phyloP scores from a whole-genome alignment of 1,140 invertebrate genomes.

The Drosophila setifemur region DNA sequence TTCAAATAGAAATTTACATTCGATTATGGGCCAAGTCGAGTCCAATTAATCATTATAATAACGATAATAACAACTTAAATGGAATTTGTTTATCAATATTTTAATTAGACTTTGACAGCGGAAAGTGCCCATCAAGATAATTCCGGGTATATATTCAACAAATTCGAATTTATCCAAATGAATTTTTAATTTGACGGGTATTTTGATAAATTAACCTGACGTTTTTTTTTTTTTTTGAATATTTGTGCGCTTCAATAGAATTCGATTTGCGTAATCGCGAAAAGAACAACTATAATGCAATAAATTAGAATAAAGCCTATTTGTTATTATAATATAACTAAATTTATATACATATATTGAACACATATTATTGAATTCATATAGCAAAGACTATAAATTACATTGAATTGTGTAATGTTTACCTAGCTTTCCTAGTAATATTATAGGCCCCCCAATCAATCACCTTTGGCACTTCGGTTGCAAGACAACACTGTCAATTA shows the following conservation, averaged over 20 bases:
- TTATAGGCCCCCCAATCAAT: slow-evolving; percentile 23
- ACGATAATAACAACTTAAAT: slow-evolving; percentile 53
- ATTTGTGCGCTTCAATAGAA: slow-evolving; percentile 1
- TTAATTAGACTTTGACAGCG: slow-evolving; percentile 31
- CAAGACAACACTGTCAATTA: slow-evolving; percentile 8
- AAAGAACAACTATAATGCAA: too few relatives aligned
- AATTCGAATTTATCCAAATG: slow-evolving; percentile 43
- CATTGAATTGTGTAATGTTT: not conserved
- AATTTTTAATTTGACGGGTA: slow-evolving; percentile 30
- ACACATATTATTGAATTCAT: not conserved
- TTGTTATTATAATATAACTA: too few relatives aligned
- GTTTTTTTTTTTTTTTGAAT: slow-evolving; percentile 5
- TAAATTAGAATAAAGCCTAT: too few relatives aligned
- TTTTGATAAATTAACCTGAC: slow-evolving; percentile 39
- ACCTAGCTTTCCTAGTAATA: not conserved
- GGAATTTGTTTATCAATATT: slow-evolving; percentile 64
- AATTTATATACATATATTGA: too few relatives aligned
- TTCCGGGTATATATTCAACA: slow-evolving; percentile 24
- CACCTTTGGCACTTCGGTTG: not conserved
- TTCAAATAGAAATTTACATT: slow-evolving; percentile 16
- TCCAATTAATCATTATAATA: slow-evolving; percentile 29
- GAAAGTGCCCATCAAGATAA: slow-evolving; percentile 37
- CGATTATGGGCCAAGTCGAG: slow-evolving; percentile 24
- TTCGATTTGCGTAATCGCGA: too few relatives aligned
- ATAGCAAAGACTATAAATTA: not conserved